Evolutionary conservation across 1,140 invertebrate genomes (phyloP).

Genomic region (Zaprionus camerounensis): DNA sequence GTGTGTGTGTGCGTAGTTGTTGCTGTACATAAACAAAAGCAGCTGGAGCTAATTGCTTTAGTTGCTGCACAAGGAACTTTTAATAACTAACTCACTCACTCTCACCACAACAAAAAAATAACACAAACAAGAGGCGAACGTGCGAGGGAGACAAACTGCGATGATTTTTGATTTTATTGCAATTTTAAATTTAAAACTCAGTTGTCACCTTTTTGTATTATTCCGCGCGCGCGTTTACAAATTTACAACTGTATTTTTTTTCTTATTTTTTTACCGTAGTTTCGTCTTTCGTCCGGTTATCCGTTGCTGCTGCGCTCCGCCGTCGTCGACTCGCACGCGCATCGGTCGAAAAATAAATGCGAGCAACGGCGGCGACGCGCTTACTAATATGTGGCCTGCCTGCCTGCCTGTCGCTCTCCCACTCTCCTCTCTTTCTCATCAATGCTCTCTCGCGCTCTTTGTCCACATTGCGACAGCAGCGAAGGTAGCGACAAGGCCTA

Average conservation of each 20-base stretch:
- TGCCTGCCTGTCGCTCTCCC: slow-evolving; percentile 9
- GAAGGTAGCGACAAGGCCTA: slow-evolving; percentile 14
- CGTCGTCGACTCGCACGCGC: slow-evolving; percentile 57
- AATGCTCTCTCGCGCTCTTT: not conserved
- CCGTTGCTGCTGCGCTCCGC: slow-evolving; percentile 34
- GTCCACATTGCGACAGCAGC: not conserved
- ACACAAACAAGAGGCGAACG: slow-evolving; percentile 32
- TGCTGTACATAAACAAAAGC: slow-evolving; percentile 51
- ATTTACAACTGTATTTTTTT: slow-evolving; percentile 36
- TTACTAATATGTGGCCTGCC: slow-evolving; percentile 24
- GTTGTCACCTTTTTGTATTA: slow-evolving; percentile 25
- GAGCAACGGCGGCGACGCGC: slow-evolving; percentile 41
- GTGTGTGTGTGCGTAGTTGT: slow-evolving; percentile 17
- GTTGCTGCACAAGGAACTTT: slow-evolving; percentile 61
- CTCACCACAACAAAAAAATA: slow-evolving; percentile 32
- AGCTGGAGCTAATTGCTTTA: slow-evolving; percentile 53
- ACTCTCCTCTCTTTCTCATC: slow-evolving; percentile 8
- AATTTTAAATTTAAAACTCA: slow-evolving; percentile 17
- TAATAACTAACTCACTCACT: slow-evolving; percentile 51
- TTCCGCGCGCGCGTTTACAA: slow-evolving; percentile 33
- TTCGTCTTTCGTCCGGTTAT: slow-evolving; percentile 28
- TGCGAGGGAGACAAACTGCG: slow-evolving; percentile 21
- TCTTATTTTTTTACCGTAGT: slow-evolving; percentile 18
- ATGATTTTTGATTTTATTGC: slow-evolving; percentile 6
- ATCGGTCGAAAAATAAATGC: slow-evolving; percentile 66